Evolutionary conservation across 2,888 invertebrate genomes (phyloP).

Genomic region (Brachycybe producta): DNA sequence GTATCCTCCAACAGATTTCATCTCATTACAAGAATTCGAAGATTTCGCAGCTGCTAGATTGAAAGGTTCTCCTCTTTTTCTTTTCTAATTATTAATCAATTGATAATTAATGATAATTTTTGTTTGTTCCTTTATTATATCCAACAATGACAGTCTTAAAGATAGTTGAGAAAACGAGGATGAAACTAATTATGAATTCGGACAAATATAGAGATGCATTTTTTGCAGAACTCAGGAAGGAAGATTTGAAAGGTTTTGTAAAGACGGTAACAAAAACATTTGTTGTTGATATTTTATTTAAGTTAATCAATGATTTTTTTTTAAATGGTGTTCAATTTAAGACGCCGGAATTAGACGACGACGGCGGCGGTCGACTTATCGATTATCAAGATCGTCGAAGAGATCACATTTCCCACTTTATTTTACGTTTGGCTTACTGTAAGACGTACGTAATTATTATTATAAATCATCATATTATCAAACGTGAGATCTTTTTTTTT

Average conservation of each 20-base stretch:
- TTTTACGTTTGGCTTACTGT: slow-evolving; percentile 81
- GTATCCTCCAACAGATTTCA: slow-evolving; percentile 55
- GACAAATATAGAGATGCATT: slow-evolving; percentile 6
- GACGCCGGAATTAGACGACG: not conserved
- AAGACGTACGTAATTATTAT: slow-evolving; percentile 40
- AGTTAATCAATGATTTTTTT: slow-evolving; percentile 29
- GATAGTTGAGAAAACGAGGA: not conserved
- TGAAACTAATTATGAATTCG: not conserved
- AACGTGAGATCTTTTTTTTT: not conserved
- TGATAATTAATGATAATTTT: too few relatives aligned
- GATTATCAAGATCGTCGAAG: slow-evolving; percentile 28
- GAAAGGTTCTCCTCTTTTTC: too few relatives aligned
- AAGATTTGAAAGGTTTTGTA: slow-evolving; percentile 32
- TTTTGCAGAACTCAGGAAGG: slow-evolving; percentile 26
- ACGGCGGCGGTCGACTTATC: slow-evolving; percentile 18
- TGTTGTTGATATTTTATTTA: not conserved
- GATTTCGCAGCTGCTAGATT: slow-evolving; percentile 70
- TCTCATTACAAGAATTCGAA: slow-evolving; percentile 73
- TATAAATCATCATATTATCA: slow-evolving; percentile 3
- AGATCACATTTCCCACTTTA: slow-evolving; percentile 87
- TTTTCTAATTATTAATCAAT: too few relatives aligned
- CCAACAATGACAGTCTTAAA: too few relatives aligned
- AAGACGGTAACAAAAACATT: slow-evolving; percentile 22
- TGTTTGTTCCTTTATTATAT: too few relatives aligned
- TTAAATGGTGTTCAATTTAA: slow-evolving; percentile 25